These are phyloP conservation scores for Pangasius larnaudii DNA, from an alignment of 2,797 vertebrate species.

Conservation along the genomic window DNA sequence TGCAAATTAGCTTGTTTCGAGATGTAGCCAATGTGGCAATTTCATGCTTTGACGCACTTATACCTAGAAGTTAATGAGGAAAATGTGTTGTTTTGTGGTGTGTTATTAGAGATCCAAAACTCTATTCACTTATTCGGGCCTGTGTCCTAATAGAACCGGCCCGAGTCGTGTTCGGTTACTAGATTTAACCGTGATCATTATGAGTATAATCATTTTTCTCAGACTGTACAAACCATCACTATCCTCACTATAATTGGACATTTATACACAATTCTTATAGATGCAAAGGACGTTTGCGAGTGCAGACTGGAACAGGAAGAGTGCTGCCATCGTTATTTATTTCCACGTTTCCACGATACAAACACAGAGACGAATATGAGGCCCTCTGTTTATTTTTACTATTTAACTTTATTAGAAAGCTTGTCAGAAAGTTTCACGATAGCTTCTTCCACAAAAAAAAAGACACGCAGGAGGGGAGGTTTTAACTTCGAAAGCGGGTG, in stretches of 20 bases:
- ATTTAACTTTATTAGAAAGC: too few relatives aligned
- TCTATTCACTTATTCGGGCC: constrained; percentile 65
- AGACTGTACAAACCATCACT: not conserved
- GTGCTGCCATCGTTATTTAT: too few relatives aligned
- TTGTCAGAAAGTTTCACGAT: too few relatives aligned
- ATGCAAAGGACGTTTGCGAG: not conserved
- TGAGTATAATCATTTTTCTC: not conserved
- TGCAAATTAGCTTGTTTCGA: constrained; percentile 82
- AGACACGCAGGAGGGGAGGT: too few relatives aligned
- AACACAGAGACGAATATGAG: too few relatives aligned
- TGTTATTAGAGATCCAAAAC: constrained; percentile 66
- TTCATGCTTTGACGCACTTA: constrained; percentile 85
- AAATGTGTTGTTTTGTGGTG: constrained; percentile 75
- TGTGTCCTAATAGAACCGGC: constrained; percentile 18
- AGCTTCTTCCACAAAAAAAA: not conserved
- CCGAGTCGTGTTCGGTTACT: not conserved
- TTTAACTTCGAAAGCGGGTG: not conserved
- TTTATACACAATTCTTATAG: not conserved
- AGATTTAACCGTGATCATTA: not conserved
- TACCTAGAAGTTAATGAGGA: constrained; percentile 83
- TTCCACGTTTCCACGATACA: not conserved
- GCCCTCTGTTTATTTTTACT: too few relatives aligned
- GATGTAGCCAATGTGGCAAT: constrained; percentile 82
- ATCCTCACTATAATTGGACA: not conserved
- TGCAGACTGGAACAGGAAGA: not conserved